Evolutionary conservation across 2,888 invertebrate species (phyloP), one percentile per base, ranked within the genome.

Genomic region (Caenorhabditis afra): DNA sequence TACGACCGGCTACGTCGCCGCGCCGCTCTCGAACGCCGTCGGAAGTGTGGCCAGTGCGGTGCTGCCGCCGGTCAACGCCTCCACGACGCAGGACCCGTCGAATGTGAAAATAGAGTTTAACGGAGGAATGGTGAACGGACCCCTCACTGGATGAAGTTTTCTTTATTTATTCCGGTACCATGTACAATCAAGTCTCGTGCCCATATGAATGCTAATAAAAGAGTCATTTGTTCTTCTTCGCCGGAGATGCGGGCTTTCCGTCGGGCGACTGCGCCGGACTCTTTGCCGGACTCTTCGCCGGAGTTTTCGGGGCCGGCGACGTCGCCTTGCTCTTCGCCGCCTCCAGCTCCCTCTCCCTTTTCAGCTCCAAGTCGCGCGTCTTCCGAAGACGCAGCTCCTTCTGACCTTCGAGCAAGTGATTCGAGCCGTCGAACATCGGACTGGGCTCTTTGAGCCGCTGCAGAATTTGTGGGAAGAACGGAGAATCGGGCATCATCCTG

Each of bases 301-400:
- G n/a, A n/a, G n/a, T n/a, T n/a, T n/a, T n/a, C n/a, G 62, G 10
- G 10, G 52, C 39, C 0, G 52, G 14, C 4, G 64, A 41, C 23
- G n/a, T 64, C 44, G 41, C 41, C n/a, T 52, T 64, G n/a, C 49
- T 39, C 5, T 53, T 53, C 20, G 37, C 49, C 22, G 35, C 37
- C 58, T 57, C 57, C 35, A 44, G 3, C 14, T 41, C 14, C 41
- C 11, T 11, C 11, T 41, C 11, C 12, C 11, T 55, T 44, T 66
- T 55, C 57, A 35, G 44, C 16, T 37, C 45, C 16, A n/a, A 5
- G 10, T 14, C 23, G 16, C 39, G 49, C 18, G 47, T 5, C 47
- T 57, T 67, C 7, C 59, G 59, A 44, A 73, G 47, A 50, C 74
- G 65, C 1, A 39, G n/a, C 37, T 75, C 75, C 35, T 66, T 75